Evolutionary conservation across 2,888 invertebrate species (phyloP).

Genomic region (Teleiodes luculella): DNA sequence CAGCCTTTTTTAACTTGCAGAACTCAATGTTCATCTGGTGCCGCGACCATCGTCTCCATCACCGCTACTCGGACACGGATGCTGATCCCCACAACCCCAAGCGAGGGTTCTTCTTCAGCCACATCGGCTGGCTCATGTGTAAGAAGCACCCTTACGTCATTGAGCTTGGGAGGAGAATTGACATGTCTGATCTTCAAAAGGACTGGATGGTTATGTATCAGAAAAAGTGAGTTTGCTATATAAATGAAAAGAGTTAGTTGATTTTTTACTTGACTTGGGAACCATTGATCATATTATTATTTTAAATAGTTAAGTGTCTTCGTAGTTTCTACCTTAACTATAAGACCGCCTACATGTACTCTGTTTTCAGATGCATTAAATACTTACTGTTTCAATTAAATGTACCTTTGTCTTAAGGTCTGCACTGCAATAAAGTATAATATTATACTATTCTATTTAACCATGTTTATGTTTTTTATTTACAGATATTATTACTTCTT

Average conservation of each 20-base stretch:
- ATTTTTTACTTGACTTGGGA: no score
- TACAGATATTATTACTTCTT: conserved; percentile 82
- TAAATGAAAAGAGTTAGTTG: not conserved
- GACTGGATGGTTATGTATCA: conserved; percentile 87
- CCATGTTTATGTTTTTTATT: conserved; percentile 31
- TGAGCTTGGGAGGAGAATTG: conserved; percentile 81
- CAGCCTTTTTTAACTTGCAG: not conserved
- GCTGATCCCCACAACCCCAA: conserved; percentile 89
- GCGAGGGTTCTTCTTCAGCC: conserved; percentile 92
- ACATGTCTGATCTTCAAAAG: conserved; percentile 85
- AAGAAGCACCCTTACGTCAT: conserved; percentile 88
- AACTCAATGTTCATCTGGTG: conserved; percentile 6
- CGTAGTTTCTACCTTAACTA: no score
- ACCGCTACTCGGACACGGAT: conserved; percentile 83
- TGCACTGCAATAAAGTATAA: no score
- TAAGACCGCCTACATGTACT: no score
- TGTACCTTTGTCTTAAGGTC: no score
- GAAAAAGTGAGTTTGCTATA: conserved; percentile 77
- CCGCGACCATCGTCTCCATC: conserved; percentile 37
- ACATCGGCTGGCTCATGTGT: conserved; percentile 90
- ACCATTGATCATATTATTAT: no score
- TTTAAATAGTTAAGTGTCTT: no score
- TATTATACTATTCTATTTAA: no score
- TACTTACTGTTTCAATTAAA: no score
- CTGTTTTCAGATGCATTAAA: no score